phyloP scores from a whole-genome alignment of 2,888 invertebrate species.

The Octodonta nipae region DNA sequence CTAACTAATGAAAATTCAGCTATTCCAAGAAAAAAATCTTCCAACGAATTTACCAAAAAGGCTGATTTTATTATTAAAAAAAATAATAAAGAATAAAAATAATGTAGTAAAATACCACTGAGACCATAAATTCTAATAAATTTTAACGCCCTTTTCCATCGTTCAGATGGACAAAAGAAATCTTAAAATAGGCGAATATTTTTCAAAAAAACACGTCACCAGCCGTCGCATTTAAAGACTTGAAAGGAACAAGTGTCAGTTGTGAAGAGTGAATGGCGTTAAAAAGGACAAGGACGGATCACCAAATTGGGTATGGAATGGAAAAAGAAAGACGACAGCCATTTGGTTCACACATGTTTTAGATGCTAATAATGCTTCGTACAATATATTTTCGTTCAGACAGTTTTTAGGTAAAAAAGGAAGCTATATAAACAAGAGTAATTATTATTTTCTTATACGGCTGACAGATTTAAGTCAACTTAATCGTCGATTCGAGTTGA shows the following conservation, averaged over 20 bases:
- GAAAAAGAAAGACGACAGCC: slow-evolving; percentile 10
- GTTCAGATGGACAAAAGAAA: too few relatives aligned
- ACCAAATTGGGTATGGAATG: background rate
- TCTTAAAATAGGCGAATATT: slow-evolving; percentile 13
- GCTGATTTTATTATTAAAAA: too few relatives aligned
- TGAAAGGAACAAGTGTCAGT: slow-evolving; percentile 14
- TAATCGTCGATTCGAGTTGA: too few relatives aligned
- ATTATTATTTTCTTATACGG: slow-evolving; percentile 17
- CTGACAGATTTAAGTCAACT: slow-evolving; percentile 22
- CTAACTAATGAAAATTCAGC: too few relatives aligned
- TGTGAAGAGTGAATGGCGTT: slow-evolving; percentile 8
- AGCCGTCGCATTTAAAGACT: slow-evolving; percentile 7
- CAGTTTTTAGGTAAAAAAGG: slow-evolving; percentile 14
- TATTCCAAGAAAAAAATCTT: too few relatives aligned
- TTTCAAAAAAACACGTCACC: slow-evolving; percentile 11
- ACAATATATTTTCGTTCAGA: slow-evolving; percentile 14
- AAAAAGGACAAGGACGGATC: slow-evolving; percentile 8
- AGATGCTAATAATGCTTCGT: slow-evolving; percentile 14
- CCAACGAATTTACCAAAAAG: too few relatives aligned
- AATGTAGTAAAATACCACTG: too few relatives aligned
- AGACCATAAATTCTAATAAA: too few relatives aligned
- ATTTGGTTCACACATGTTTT: slow-evolving; percentile 23
- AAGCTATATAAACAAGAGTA: slow-evolving; percentile 15
- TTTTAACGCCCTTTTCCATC: too few relatives aligned
- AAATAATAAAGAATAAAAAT: too few relatives aligned